Evolutionary conservation across 2,888 invertebrate genomes (phyloP), one percentile per base, ranked within the genome.

Genomic region (Platynereis dumerilii): DNA sequence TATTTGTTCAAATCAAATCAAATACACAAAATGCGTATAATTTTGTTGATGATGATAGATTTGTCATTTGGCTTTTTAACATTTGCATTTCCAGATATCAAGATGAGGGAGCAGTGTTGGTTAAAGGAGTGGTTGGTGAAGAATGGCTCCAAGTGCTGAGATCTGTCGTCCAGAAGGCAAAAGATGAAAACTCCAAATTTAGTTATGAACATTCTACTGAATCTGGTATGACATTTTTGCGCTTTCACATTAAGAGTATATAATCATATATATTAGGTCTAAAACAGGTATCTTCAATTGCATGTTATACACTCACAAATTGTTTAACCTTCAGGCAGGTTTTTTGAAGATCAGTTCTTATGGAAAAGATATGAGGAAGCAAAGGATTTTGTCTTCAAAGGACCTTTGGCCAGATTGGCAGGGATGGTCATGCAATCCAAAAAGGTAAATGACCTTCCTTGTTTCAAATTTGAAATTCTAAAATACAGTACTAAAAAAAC

Each of bases 331-430:
- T 15, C 2, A 58, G 58, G 58, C 12, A 29, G 58, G 22, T 58
- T 58, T 39, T 58, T 58, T 39, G 58, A 58, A 39, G 58, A 58
- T 20, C 58, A 58, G 58, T 58, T 58, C 24, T 34, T 58, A 39
- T 58, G 58, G 58, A 34, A 20, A 7, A 58, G 42, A 39, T n/a
- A 58, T 34, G 34, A 58, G 1, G 58, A 34, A 3, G 58, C 58
- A 5, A 17, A 22, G 3, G 58, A 34, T 24, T 58, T 58, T 22
- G 26, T 39, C 2, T 39, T 22, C 39, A 39, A 58, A n/a, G 58
- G 58, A 22, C 58, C 58, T 17, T 39, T 58, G 39, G 58, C 58
- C 3, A 22, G 22, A 1, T 20, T 39, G n/a, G 58, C 58, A n/a
- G 58, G 39, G 3, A 20, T 34, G 17, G n/a, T 58, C 12, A 58